phyloP scores from a whole-genome alignment of 2,113 vertebrate species.

The Carlito syrichta region DNA sequence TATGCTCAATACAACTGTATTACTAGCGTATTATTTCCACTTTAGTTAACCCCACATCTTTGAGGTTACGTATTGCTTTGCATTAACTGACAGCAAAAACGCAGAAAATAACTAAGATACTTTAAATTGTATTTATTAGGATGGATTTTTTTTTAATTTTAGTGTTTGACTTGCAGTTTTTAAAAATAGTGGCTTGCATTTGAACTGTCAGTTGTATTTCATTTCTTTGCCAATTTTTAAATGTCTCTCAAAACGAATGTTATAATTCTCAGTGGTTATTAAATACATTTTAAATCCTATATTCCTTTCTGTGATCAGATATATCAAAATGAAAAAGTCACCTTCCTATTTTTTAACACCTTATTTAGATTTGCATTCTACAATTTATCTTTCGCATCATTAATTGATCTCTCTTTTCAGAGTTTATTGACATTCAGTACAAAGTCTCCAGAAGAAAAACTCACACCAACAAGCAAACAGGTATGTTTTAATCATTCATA shows the following conservation, averaged over 20 bases:
- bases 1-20: not conserved
- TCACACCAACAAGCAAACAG: slow-evolving; percentile 90
- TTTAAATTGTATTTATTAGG: not conserved
- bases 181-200: not conserved
- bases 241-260: not conserved
- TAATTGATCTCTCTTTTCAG: slow-evolving; percentile 79
- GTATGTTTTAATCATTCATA: slow-evolving; percentile 74
- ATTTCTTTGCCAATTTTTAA: not conserved
- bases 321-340: not conserved
- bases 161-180: not conserved
- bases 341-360: not conserved
- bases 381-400: not conserved
- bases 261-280: not conserved
- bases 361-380: not conserved
- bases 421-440: slow-evolving; percentile 91
- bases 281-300: not conserved
- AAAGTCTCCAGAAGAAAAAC: slow-evolving; percentile 87
- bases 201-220: not conserved
- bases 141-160: not conserved
- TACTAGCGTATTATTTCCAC: not conserved
- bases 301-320: not conserved
- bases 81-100: not conserved
- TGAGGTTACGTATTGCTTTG: not conserved
- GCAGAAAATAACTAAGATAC: not conserved
- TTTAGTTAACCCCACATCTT: not conserved